These are phyloP conservation scores for Acrobasis suavella DNA, from an alignment of 2,888 invertebrate genomes.

Conservation along the genomic window DNA sequence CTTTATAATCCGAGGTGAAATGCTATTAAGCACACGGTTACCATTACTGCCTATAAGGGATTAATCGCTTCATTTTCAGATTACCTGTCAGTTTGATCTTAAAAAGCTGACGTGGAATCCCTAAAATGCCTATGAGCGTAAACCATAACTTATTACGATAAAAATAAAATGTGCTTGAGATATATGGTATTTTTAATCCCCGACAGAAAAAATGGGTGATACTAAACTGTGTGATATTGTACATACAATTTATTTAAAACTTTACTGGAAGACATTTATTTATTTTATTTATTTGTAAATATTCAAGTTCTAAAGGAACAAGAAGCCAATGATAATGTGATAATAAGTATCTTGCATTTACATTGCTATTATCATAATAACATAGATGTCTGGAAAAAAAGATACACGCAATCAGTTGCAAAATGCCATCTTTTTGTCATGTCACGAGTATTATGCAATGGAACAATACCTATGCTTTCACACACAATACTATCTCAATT, in stretches of 20 bases:
- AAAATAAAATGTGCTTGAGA: slow-evolving; percentile 13
- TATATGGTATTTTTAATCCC: neutral
- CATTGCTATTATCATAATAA: neutral
- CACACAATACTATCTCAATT: too few species aligned
- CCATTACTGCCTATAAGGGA: slow-evolving; percentile 1
- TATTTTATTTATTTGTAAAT: too few species aligned
- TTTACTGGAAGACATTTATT: too few species aligned
- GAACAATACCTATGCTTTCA: neutral
- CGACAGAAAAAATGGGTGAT: too few species aligned
- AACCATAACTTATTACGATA: slow-evolving; percentile 19
- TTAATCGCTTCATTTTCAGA: slow-evolving; percentile 23
- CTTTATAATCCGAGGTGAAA: slow-evolving; percentile 20
- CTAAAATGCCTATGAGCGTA: slow-evolving; percentile 4
- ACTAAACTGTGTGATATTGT: too few species aligned
- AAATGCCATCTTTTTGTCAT: neutral
- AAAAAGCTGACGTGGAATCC: slow-evolving; percentile 18
- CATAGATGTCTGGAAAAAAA: neutral
- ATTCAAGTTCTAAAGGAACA: neutral
- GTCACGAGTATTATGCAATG: neutral
- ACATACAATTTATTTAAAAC: too few species aligned
- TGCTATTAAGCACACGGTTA: slow-evolving; percentile 20
- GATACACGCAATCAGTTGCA: neutral
- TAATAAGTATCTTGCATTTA: neutral
- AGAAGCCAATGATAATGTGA: neutral
- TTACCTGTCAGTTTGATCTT: slow-evolving; percentile 23